Evolutionary conservation across 2,797 vertebrate species (phyloP).

Genomic region (Dendrocincla fuliginosa): DNA sequence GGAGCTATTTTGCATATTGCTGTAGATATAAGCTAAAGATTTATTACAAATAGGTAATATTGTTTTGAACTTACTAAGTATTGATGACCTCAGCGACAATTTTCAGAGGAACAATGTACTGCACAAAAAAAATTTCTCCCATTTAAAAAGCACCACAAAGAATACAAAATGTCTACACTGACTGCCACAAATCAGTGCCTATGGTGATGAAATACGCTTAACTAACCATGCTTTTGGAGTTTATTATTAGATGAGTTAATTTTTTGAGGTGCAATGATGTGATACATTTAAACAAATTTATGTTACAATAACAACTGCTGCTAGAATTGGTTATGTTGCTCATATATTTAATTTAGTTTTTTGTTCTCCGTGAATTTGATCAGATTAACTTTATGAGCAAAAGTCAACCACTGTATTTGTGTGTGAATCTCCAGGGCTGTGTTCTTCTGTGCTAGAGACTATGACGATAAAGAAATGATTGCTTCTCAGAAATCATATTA

Average conservation of each 20-base stretch:
- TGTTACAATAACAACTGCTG: neutral
- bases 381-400: conserved; percentile 2
- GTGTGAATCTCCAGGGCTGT: neutral
- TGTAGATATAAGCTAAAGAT: neutral
- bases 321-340: neutral
- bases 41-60: neutral
- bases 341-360: neutral
- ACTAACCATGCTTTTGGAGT: neutral
- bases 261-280: conserved; percentile 7
- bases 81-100: neutral
- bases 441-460: neutral
- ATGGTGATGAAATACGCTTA: neutral
- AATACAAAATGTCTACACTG: neutral
- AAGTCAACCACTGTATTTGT: neutral
- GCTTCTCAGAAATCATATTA: neutral
- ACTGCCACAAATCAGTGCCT: neutral
- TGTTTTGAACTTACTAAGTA: neutral
- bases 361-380: neutral
- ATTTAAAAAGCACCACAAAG: neutral
- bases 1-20: neutral
- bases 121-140: neutral
- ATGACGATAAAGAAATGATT: neutral
- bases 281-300: conserved; percentile 9
- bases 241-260: neutral
- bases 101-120: neutral